phyloP scores from a whole-genome alignment of 2,797 vertebrate genomes.

The Pangasius mekongensis region DNA sequence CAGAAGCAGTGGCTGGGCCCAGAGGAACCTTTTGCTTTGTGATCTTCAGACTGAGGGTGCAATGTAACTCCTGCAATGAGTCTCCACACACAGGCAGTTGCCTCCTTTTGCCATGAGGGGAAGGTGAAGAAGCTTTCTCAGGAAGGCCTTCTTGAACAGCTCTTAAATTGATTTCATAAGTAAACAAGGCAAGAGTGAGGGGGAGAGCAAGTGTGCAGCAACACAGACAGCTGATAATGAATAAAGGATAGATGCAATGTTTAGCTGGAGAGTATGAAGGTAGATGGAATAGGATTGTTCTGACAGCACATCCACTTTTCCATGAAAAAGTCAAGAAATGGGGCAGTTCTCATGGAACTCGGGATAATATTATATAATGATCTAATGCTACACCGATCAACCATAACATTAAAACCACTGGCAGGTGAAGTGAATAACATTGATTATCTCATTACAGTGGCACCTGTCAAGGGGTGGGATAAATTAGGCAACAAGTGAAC shows the following conservation, averaged over 20 bases:
- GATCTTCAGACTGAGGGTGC: neutral
- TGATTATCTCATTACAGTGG: too few species aligned
- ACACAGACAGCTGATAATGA: neutral
- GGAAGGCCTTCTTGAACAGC: neutral
- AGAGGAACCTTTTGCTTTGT: neutral
- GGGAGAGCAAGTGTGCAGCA: neutral
- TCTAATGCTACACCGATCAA: neutral
- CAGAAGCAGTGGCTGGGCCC: neutral
- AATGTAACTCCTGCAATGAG: neutral
- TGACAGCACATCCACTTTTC: neutral
- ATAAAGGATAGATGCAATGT: neutral
- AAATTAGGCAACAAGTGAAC: too few species aligned
- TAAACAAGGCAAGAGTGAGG: neutral
- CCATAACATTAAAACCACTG: too few species aligned
- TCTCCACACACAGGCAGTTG: neutral
- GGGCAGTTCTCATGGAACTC: neutral
- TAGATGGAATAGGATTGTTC: neutral
- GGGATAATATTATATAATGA: neutral
- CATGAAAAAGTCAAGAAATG: neutral
- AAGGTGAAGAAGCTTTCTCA: neutral
- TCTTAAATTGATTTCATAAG: neutral
- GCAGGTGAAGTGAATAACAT: too few species aligned
- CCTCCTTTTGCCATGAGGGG: neutral
- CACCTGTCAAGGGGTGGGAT: too few species aligned
- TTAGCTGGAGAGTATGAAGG: neutral